Evolutionary conservation across 2,113 vertebrate species (phyloP).

Genomic region (Anoura caudifer): DNA sequence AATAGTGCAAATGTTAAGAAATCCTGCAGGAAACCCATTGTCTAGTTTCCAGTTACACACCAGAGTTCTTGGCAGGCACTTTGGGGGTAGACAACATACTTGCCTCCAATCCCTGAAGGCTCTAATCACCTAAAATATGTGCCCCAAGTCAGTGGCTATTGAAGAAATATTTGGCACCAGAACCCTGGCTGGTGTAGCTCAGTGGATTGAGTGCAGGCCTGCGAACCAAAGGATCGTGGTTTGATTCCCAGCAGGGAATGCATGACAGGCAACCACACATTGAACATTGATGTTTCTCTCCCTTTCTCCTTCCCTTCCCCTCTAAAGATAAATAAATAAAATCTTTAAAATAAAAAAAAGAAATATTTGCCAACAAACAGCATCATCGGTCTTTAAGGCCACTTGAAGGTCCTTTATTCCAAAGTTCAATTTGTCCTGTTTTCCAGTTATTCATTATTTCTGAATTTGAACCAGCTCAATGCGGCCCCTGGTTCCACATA

Average conservation of each 20-base stretch:
- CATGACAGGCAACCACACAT: too few species aligned
- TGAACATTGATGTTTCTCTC: too few species aligned
- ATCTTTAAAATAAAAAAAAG: too few species aligned
- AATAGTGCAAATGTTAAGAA: not conserved
- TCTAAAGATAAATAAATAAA: too few species aligned
- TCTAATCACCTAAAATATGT: not conserved
- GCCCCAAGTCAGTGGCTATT: not conserved
- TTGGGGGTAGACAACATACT: not conserved
- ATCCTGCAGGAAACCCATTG: not conserved
- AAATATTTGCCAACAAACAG: not conserved
- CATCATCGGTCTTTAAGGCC: not conserved
- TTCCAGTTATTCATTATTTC: not conserved
- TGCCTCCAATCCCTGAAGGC: not conserved
- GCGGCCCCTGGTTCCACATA: not conserved
- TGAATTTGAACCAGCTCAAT: fast-evolving
- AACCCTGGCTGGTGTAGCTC: too few species aligned
- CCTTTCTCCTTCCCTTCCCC: too few species aligned
- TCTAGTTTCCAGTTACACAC: not conserved
- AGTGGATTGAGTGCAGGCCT: too few species aligned
- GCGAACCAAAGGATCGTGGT: too few species aligned
- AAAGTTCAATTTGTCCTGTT: not conserved
- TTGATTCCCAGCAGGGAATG: too few species aligned
- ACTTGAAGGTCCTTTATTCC: not conserved
- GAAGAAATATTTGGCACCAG: not conserved
- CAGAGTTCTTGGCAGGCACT: not conserved